Base-by-base conservation (phyloP, 2,113 vertebrate species). In the Archilochus colubris region DNA sequence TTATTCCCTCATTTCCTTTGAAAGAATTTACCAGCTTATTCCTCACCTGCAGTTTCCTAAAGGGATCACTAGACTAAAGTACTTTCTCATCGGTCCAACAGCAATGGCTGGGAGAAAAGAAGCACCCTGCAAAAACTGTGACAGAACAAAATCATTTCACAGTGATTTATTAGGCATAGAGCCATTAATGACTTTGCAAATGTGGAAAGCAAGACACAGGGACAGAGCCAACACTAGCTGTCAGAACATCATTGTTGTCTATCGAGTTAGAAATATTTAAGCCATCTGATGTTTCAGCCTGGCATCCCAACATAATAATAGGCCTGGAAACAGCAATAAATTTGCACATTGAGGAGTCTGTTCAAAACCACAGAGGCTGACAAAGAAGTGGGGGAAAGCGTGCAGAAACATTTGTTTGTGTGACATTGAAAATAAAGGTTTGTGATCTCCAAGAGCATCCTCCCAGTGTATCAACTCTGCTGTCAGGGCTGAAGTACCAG, bases 151-250 rank as follows among this genome's bases (percentile, higher is more conserved):
- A 83, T 61, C 0, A 81, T 88, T 94, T 83, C 82, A 89, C 64
- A 68, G 82, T 68, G 61, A 78, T 89, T 96, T 94, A 83, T 88
- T 57, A 94, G 69, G 70, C 82, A 55, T 31, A 48, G 64, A 95
- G 72, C 61, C 78, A 91, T 51, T 91, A 93, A 88, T 78, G 88
- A 88, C 89, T 94, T 77, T 81, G 64, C 85, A 95, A 95, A 64
- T 28, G 61, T 61, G 74, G 89, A 91, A 82, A 82, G 69, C 50
- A 93, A 89, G 84, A 92, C 21, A n/a, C 61, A 93, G 53, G 59
- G 88, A 57, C 59, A 94, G 84, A 92, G 91, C 87, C 93, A 91
- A 67, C 23, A 91, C 31, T 20, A 89, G 58, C 88, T 95, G 94
- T 90, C 85, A 95, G 85, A 90, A 55, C 25, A 80, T 27, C 85